Evolutionary conservation across 1,140 invertebrate genomes (phyloP), one percentile per base, ranked within the genome.

Genomic region (Penaeus indicus): DNA sequence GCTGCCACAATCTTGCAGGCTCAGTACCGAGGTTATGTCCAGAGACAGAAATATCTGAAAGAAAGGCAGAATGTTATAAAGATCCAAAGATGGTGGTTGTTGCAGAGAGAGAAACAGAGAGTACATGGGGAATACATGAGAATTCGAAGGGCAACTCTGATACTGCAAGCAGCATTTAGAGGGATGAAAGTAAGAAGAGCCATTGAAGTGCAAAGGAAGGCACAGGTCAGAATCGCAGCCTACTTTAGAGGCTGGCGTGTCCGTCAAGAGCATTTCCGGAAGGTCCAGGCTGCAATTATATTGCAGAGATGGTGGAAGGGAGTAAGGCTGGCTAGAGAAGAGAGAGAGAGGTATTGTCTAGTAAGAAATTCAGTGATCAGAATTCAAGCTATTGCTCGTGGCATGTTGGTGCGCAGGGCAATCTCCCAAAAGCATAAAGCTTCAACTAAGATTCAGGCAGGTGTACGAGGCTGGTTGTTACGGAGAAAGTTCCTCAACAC

Each of bases 241-340:
- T 61, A 25, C 25, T 83, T 83, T 61, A 83, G 80, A 62, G 80
- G 80, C n/a, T 83, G 80, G 80, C 25, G 16, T 60, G 80, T 27
- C 21, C 80, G 80, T 63, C 60, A 62, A 63, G 61, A 11, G 60
- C 0, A 62, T 25, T 62, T 27, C n/a, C 32, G 32, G 21, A 83
- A 27, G n/a, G 47, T 83, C 18, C 47, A 62, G 38, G 63, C 54
- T 63, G 61, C 18, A 62, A 54, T 3, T 25, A 8, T 42, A n/a
- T 77, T 88, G 83, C 86, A 88, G 69, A 88, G 25, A 21, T 88
- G 86, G 86, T 88, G 86, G 86, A 75, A 69, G 42, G 60, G 79
- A 25, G 42, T 63, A 13, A 18, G 11, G 27, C 60, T 88, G 63
- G 67, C 86, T 16, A 75, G 80, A 77, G 64, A 84, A 25, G 25